phyloP scores from a whole-genome alignment of 2,888 invertebrate species.

The Philopedon plagiatum region DNA sequence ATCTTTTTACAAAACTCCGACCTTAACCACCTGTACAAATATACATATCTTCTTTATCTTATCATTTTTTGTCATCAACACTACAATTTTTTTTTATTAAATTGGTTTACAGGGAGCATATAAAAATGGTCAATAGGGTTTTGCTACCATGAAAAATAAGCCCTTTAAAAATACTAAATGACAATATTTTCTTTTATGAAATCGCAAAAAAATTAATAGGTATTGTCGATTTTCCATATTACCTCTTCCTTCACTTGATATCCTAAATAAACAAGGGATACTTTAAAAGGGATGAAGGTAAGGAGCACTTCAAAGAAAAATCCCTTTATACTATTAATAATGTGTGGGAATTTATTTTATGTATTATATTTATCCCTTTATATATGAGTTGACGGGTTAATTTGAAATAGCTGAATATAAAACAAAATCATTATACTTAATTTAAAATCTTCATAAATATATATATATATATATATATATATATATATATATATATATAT shows the following conservation, averaged over 20 bases:
- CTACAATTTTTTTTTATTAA: neutral
- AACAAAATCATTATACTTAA: neutral
- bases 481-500: too few relatives aligned
- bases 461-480: too few relatives aligned
- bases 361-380: constrained; percentile 37
- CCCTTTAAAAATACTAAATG: neutral
- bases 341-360: neutral
- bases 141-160: neutral
- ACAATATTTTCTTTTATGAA: neutral
- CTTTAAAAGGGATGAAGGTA: neutral
- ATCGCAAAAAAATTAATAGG: neutral
- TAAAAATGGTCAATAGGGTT: neutral
- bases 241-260: neutral
- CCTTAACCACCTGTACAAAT: too few relatives aligned
- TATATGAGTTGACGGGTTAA: too few relatives aligned
- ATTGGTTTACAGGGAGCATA: too few relatives aligned
- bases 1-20: too few relatives aligned
- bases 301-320: neutral
- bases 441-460: neutral
- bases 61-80: too few relatives aligned
- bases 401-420: too few relatives aligned
- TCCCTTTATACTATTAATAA: neutral
- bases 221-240: neutral
- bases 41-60: too few relatives aligned
- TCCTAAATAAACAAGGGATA: neutral